Evolutionary conservation across 2,888 invertebrate species (phyloP).

Genomic region (Macrosiphum euphorbiae): DNA sequence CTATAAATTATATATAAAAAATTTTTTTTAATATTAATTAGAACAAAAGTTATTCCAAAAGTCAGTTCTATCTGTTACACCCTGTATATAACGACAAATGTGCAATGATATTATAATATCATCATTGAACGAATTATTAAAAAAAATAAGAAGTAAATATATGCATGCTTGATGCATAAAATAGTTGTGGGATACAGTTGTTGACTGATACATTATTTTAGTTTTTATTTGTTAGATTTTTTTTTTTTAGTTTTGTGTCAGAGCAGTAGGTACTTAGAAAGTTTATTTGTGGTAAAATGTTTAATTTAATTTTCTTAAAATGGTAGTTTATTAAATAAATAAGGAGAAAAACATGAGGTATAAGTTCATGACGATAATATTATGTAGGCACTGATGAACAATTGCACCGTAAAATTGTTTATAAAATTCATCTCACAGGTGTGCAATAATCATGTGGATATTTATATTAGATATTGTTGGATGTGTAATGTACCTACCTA

Average conservation of each 20-base stretch:
- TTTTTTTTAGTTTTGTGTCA: not conserved
- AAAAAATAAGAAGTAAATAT: not conserved
- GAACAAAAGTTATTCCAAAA: no score
- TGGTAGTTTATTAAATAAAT: not conserved
- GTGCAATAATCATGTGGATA: conserved; percentile 11
- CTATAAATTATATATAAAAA: no score
- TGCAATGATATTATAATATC: not conserved
- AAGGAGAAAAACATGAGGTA: not conserved
- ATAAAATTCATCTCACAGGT: not conserved
- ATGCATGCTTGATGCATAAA: not conserved
- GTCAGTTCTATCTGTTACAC: no score
- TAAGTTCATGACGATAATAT: not conserved
- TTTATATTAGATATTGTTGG: conserved; percentile 1
- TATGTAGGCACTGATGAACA: not conserved
- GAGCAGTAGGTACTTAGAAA: not conserved
- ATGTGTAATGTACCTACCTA: conserved; percentile 9
- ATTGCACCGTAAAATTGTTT: not conserved
- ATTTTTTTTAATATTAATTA: no score
- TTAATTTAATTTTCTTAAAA: not conserved
- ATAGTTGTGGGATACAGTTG: not conserved
- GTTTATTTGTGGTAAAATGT: not conserved
- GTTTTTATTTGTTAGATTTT: not conserved
- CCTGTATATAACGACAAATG: no score
- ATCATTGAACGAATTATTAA: not conserved
- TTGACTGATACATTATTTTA: not conserved